Evolutionary conservation across 2,888 invertebrate genomes (phyloP).

Genomic region (Archips xylosteana): DNA sequence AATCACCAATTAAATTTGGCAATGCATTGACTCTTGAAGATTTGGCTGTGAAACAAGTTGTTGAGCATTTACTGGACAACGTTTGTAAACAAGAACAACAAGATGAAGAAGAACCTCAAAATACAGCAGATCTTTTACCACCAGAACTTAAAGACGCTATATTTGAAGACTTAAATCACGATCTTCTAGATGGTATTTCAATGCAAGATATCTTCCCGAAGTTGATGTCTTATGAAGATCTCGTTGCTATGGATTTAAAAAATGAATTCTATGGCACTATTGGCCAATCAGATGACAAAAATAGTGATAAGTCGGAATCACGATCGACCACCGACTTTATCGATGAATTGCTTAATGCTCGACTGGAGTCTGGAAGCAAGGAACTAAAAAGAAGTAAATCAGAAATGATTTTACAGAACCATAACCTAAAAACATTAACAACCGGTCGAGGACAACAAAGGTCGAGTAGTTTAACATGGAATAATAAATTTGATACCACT

Average conservation of each 20-base stretch:
- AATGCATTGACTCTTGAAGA: conserved; percentile 81
- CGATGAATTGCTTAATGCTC: conserved; percentile 84
- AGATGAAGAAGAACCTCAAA: conserved; percentile 92
- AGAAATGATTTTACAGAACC: conserved; percentile 84
- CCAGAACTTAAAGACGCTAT: conserved; percentile 95
- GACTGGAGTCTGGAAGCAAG: conserved; percentile 79
- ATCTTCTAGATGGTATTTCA: conserved; percentile 92
- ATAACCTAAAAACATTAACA: conserved; percentile 79
- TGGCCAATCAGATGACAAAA: conserved; percentile 75
- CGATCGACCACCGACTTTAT: conserved; percentile 83
- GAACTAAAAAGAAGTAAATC: conserved; percentile 88
- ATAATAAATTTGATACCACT: conserved; percentile 88
- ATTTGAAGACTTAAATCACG: conserved; percentile 93
- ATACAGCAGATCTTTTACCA: conserved; percentile 92
- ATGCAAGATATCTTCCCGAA: conserved; percentile 94
- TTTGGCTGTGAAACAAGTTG: conserved; percentile 84
- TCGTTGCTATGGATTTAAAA: conserved; percentile 87
- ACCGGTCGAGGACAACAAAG: conserved; percentile 87
- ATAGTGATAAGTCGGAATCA: conserved; percentile 78
- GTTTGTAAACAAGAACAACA: conserved; percentile 88
- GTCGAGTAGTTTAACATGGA: conserved; percentile 89
- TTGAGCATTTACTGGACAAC: conserved; percentile 85
- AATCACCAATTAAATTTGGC: conserved; percentile 80
- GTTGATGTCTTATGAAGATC: conserved; percentile 88
- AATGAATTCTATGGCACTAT: conserved; percentile 84